Conservation (phyloP, 2,113 vertebrate species). For the Bothrops jararaca region DNA sequence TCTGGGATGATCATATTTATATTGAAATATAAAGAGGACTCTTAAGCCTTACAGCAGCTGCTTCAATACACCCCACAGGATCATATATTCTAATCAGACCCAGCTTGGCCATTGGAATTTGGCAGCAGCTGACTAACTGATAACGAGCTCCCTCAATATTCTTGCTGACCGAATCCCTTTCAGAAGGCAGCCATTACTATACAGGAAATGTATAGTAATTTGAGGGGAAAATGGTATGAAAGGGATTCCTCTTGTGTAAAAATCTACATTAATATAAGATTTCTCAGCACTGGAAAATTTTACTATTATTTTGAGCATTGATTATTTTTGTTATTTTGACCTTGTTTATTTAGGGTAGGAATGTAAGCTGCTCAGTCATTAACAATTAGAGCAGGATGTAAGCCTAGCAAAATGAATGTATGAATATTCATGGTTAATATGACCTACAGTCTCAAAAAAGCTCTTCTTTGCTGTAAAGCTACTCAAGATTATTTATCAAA, state of each 20-base stretch:
- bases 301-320: not conserved
- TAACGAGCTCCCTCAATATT: not conserved
- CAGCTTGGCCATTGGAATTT: not conserved
- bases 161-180: not conserved
- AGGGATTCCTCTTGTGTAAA: not conserved
- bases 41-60: not conserved
- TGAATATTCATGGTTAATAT: not conserved
- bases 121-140: not conserved
- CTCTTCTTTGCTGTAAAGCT: not conserved
- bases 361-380: not conserved
- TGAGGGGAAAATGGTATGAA: not conserved
- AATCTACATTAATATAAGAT: not conserved
- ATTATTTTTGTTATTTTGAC: not conserved
- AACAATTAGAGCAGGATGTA: not conserved
- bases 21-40: not conserved
- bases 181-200: not conserved
- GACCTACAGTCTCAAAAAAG: not conserved
- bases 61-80: not conserved
- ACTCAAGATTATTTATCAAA: not conserved
- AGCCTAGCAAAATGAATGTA: not conserved
- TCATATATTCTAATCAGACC: not conserved
- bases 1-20: not conserved
- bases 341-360: not conserved
- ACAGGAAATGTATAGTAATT: not conserved
- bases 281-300: not conserved